Conservation (phyloP, 2,113 vertebrate species). For the Sus scrofa region T2T-Sscrofa CM000821.6:3135001-3135500, state of each 20-base stretch:
- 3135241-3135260: too few species aligned
- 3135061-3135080: slow-evolving; percentile 91
- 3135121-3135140: not conserved
- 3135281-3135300: too few species aligned
- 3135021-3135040: slow-evolving; percentile 92
- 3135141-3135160: not conserved
- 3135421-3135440: too few species aligned
- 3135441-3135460: too few species aligned
- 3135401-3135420: too few species aligned
- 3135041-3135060: slow-evolving; percentile 93
- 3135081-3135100: too few species aligned
- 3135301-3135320: not conserved
- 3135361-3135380: not conserved
- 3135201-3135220: too few species aligned
- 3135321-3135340: not conserved
- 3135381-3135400: not conserved
- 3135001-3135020: slow-evolving; percentile 92
- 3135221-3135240: too few species aligned
- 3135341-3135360: not conserved
- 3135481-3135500: too few species aligned
- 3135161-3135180: not conserved
- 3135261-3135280: too few species aligned
- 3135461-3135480: too few species aligned
- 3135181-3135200: not conserved
- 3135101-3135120: not conserved